Evolutionary conservation across 2,888 invertebrate species (phyloP), one percentile per base, ranked within the genome.

Genomic region (Acanthosepion esculentum): DNA sequence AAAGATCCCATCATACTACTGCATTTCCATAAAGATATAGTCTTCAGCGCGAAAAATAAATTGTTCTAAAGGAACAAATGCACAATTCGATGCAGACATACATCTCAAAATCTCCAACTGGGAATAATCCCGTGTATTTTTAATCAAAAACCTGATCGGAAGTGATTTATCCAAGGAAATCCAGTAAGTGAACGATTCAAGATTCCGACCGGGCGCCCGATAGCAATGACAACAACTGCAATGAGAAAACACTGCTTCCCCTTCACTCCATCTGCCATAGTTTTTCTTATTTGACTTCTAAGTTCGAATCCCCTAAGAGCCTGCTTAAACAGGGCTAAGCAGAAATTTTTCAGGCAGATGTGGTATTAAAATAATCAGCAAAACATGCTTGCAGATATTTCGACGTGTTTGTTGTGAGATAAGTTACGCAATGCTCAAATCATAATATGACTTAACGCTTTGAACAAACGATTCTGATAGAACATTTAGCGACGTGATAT

Each of bases 241-340:
- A n/a, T 12, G 78, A 78, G 33, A 78, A 78, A 78, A 15, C 15
- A n/a, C 18, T 33, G 15, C 15, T 15, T n/a, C 33, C 15, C 78
- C n/a, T n/a, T 18, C n/a, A 78, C 4, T n/a, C n/a, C n/a, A 0
- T 3, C n/a, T 10, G n/a, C 78, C 3, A 1, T n/a, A 0, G 5
- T 78, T 10, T n/a, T n/a, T 33, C 8, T 15, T 10, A n/a, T 78
- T n/a, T n/a, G 12, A n/a, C 18, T n/a, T n/a, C 10, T 1, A n/a
- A 78, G n/a, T 10, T 78, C 15, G n/a, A 78, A 78, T 78, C 78
- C n/a, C n/a, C 12, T 15, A 78, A 78, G 78, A 78, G 78, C 12
- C n/a, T 23, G n/a, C 33, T 78, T 15, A 78, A 78, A 23, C 59
- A 59, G 59, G 23, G 23, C 59, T 59, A 6, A 23, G 59, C 23